Conservation (phyloP, 2,888 invertebrate genomes). For the Melinopterus prodromus region DNA sequence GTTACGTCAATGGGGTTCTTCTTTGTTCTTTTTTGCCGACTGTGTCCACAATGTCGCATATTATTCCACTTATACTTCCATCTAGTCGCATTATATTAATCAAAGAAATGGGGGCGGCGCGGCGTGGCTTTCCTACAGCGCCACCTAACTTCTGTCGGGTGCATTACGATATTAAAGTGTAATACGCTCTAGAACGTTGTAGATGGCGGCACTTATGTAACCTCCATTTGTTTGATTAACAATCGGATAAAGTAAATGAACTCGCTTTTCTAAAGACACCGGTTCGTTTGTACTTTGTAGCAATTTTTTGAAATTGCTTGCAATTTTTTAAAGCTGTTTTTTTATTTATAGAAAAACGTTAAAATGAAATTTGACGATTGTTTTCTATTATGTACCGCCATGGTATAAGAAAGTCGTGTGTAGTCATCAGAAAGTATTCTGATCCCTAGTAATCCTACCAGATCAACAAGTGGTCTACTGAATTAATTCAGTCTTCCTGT, state of each 20-base stretch:
- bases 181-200: not conserved
- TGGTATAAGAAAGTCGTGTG: too few species aligned
- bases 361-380: too few species aligned
- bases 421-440: too few species aligned
- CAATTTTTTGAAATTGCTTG: not conserved
- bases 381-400: too few species aligned
- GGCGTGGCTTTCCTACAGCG: not conserved
- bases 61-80: constrained; percentile 4
- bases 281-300: too few species aligned
- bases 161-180: not conserved
- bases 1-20: not conserved
- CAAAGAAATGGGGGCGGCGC: constrained; percentile 4
- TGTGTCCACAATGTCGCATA: not conserved
- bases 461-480: too few species aligned
- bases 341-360: not conserved
- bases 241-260: not conserved
- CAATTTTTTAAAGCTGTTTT: not conserved
- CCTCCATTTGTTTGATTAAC: constrained; percentile 4
- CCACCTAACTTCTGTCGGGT: not conserved
- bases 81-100: constrained; percentile 4
- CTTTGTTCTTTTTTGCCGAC: not conserved
- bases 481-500: too few species aligned
- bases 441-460: too few species aligned
- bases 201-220: not conserved
- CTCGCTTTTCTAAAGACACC: not conserved